Evolutionary conservation across 2,113 vertebrate genomes (phyloP).

Genomic region (mouse (Mus musculus)): GRCm39 chr15:30923501-30924000

Average conservation of each 20-base stretch:
- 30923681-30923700: not conserved
- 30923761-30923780: not conserved
- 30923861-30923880: not conserved
- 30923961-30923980: not conserved
- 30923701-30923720: not conserved
- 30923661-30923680: not conserved
- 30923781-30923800: not conserved
- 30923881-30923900: not conserved
- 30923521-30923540: not conserved
- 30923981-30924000: not conserved
- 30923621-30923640: rapidly evolving
- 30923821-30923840: not conserved
- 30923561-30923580: too few relatives aligned
- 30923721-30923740: not conserved
- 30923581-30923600: too few relatives aligned
- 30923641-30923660: not conserved
- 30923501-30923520: not conserved
- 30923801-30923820: not conserved
- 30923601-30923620: not conserved
- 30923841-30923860: not conserved
- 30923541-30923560: too few relatives aligned
- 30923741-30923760: rapidly evolving
- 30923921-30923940: not conserved
- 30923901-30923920: not conserved
- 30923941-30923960: not conserved